phyloP scores from a whole-genome alignment of 2,113 vertebrate species.

The Dinomys branickii region DNA sequence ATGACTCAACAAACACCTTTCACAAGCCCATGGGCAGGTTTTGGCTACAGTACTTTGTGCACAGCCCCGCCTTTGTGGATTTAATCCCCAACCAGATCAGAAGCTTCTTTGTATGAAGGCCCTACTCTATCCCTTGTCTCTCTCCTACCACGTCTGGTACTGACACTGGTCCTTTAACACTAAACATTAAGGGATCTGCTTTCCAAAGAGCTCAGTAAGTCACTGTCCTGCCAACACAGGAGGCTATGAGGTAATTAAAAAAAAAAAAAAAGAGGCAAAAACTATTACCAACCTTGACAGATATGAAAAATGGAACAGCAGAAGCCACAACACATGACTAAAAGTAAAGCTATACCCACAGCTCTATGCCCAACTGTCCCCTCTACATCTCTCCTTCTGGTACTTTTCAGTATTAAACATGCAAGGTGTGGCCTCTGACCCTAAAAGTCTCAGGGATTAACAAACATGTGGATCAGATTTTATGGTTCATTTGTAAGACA shows the following conservation, averaged over 20 bases:
- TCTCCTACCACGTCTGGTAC: not conserved
- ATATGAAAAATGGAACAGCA: not conserved
- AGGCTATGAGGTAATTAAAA: not conserved
- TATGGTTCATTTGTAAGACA: not conserved
- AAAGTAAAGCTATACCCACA: not conserved
- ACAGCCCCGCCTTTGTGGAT: not conserved
- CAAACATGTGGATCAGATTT: not conserved
- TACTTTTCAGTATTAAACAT: rapidly evolving
- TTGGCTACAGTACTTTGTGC: not conserved
- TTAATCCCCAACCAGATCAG: not conserved
- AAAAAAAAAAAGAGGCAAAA: not conserved
- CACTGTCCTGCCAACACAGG: not conserved
- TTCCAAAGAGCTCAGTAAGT: not conserved
- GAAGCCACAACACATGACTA: not conserved
- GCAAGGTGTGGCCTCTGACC: too few species aligned
- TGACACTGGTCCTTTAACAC: too few species aligned
- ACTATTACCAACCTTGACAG: not conserved
- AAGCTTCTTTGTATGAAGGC: not conserved
- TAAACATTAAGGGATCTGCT: not conserved
- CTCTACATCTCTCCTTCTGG: not conserved
- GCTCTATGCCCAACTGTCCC: not conserved
- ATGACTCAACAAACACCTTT: not conserved
- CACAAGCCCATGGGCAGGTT: not conserved
- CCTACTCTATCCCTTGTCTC: not conserved
- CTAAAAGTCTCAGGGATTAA: not conserved